Conservation (phyloP, 2,797 vertebrate genomes). For the Silurus lanzhouensis region DNA sequence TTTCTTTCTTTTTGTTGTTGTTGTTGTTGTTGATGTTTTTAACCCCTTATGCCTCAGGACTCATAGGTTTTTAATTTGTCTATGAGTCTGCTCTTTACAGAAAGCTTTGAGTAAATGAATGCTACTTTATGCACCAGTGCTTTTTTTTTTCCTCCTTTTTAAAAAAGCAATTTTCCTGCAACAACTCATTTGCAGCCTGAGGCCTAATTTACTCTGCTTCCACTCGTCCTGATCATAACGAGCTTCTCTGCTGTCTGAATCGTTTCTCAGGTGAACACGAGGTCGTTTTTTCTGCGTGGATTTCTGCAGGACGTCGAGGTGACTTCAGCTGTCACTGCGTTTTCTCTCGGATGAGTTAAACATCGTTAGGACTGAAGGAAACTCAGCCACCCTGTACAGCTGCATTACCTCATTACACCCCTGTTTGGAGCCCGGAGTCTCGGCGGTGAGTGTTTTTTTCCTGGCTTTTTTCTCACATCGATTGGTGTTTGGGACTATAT, state of each 20-base stretch:
- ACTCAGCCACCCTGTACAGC: constrained; percentile 8
- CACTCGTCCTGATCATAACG: not conserved
- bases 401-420: not conserved
- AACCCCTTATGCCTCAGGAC: not conserved
- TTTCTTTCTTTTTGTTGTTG: too few relatives aligned
- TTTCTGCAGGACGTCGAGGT: not conserved
- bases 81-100: not conserved
- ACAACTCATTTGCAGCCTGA: not conserved
- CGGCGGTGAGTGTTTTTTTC: constrained; percentile 54
- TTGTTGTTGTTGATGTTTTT: not conserved
- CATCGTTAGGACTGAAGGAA: not conserved
- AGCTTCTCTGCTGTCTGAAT: not conserved
- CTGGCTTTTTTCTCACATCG: constrained; percentile 37
- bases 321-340: constrained; percentile 28
- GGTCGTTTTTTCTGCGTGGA: not conserved
- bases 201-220: constrained; percentile 5
- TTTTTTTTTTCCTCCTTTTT: not conserved
- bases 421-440: constrained; percentile 13
- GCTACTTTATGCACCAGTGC: not conserved
- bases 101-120: not conserved
- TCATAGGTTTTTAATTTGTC: not conserved
- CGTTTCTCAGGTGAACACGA: not conserved
- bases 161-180: not conserved
- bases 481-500: constrained; percentile 53
- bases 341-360: constrained; percentile 18